Percentiles rank a stretch among this genome's conserved stretches.
phyloP scores from a whole-genome alignment of 2,888 invertebrate species.

The Dryobota labecula region DNA sequence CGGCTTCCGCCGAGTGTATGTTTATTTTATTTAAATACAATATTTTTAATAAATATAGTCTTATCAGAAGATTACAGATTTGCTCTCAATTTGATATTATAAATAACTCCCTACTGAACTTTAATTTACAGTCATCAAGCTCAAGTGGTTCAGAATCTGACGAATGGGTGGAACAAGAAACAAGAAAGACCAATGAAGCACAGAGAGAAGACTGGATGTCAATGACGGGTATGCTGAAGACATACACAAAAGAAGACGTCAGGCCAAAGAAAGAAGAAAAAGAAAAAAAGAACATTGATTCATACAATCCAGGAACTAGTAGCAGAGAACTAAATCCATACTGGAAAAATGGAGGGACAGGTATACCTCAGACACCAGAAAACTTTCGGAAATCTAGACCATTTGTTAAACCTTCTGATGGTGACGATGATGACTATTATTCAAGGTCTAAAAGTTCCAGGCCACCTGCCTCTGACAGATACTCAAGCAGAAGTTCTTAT shows the following conservation, averaged over 20 bases:
- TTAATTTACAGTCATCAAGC: constrained; percentile 76
- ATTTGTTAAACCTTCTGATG: constrained; percentile 83
- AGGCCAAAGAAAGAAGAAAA: constrained; percentile 88
- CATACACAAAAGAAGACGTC: constrained; percentile 85
- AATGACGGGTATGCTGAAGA: constrained; percentile 89
- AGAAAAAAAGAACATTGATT: constrained; percentile 89
- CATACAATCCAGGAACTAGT: constrained; percentile 93
- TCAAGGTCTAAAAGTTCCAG: constrained; percentile 58
- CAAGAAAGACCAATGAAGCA: constrained; percentile 54
- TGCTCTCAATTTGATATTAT: not conserved
- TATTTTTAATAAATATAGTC: not conserved
- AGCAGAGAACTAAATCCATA: constrained; percentile 96
- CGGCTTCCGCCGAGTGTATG: constrained; percentile 73
- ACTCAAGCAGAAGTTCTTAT: constrained; percentile 40
- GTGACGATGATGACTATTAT: constrained; percentile 78
- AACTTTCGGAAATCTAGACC: constrained; percentile 79
- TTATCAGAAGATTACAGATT: not conserved
- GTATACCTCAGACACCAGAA: constrained; percentile 92
- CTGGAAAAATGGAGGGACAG: constrained; percentile 97
- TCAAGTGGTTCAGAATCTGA: constrained; percentile 82
- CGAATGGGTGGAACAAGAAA: constrained; percentile 92
- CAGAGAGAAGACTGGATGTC: constrained; percentile 96
- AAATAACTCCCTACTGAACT: not conserved
- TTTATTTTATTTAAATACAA: constrained; percentile 20
- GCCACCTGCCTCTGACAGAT: constrained; percentile 25